Evolutionary conservation across 2,113 vertebrate genomes (phyloP).

Genomic region (Ranitomeya imitator): DNA sequence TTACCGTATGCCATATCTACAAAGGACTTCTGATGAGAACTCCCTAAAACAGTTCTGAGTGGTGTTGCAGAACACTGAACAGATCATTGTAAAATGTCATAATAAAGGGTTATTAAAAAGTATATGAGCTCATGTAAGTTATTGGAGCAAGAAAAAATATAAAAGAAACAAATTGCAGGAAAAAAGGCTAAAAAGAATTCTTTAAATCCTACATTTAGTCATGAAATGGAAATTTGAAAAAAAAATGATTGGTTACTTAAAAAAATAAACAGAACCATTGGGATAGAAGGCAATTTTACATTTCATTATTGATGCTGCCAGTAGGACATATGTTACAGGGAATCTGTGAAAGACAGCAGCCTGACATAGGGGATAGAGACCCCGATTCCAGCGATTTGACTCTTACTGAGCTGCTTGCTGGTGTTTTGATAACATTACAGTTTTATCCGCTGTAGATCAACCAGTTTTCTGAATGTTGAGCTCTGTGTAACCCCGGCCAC

Average conservation of each 20-base stretch:
- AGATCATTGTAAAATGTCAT: not conserved
- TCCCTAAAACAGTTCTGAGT: slow-evolving; percentile 13
- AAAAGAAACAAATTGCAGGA: not conserved
- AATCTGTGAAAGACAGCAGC: too few species aligned
- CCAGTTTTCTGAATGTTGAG: too few species aligned
- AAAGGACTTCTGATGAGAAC: slow-evolving; percentile 6
- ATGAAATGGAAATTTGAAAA: not conserved
- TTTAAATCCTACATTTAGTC: not conserved
- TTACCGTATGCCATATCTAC: not conserved
- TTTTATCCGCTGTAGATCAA: too few species aligned
- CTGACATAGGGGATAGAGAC: too few species aligned
- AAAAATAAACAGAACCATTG: not conserved
- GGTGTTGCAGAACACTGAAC: slow-evolving; percentile 23
- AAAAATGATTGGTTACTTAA: not conserved
- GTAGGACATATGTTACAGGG: not conserved
- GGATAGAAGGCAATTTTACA: not conserved
- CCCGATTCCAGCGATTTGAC: too few species aligned
- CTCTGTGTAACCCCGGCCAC: too few species aligned
- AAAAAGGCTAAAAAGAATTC: not conserved
- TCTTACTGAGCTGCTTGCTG: too few species aligned
- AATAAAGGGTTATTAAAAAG: not conserved
- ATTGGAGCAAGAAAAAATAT: not conserved
- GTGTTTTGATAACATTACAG: too few species aligned
- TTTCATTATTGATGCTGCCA: not conserved
- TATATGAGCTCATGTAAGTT: not conserved